Percentiles rank a stretch among this genome's conserved stretches.
Evolutionary conservation across 2,888 invertebrate species (phyloP).

Genomic region (Cataglyphis cursor): DNA sequence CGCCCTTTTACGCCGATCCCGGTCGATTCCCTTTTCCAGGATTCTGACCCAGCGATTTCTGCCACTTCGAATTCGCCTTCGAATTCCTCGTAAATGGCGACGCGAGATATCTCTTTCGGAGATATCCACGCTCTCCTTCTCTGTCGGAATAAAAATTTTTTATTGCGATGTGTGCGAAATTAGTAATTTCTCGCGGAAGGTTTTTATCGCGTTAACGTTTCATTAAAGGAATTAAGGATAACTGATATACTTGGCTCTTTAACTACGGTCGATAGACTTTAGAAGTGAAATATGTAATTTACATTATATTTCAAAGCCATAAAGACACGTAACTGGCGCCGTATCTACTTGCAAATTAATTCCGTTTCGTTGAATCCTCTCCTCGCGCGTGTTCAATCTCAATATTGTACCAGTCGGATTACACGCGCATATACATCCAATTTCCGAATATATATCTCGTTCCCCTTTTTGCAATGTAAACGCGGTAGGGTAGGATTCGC

Average conservation of each 20-base stretch:
- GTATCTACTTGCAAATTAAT: conserved; percentile 27
- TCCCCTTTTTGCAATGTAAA: background rate
- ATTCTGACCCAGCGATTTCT: conserved; percentile 7
- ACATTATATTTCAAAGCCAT: background rate
- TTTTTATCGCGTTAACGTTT: background rate
- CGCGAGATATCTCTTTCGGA: background rate
- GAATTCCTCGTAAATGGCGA: conserved; percentile 28
- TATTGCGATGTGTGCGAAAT: background rate
- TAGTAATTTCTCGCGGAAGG: background rate
- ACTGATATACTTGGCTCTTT: background rate
- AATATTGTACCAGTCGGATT: conserved; percentile 7
- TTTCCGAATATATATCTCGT: background rate
- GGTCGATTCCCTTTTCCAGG: conserved; percentile 27
- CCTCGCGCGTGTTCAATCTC: background rate
- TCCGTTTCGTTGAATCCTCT: background rate
- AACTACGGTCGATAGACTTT: background rate
- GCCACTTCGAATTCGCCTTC: conserved; percentile 35
- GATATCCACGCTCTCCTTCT: background rate
- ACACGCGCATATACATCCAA: background rate
- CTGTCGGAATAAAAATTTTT: background rate
- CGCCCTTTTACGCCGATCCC: conserved; percentile 50
- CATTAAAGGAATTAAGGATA: background rate
- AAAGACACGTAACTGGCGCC: background rate
- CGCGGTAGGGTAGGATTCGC: background rate
- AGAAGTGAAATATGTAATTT: background rate